These are phyloP conservation scores for Resseliella maxima DNA, from an alignment of 2,888 invertebrate species.

Conservation along the genomic window DNA sequence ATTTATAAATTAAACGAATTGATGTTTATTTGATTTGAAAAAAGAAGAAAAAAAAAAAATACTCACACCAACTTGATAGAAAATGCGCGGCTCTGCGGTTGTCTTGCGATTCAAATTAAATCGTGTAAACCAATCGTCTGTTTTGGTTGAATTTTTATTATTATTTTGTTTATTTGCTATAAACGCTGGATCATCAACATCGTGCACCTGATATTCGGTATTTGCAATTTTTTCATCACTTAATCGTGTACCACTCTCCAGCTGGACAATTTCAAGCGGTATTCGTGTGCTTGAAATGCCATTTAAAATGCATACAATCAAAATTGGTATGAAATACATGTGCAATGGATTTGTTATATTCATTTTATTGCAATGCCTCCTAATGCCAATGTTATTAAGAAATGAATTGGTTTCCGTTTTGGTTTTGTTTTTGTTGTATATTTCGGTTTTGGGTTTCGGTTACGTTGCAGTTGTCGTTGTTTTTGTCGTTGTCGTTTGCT, in stretches of 20 bases:
- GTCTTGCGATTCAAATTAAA: not conserved
- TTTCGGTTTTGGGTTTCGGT: conserved; percentile 17
- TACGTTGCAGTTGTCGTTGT: not conserved
- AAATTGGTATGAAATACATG: conserved; percentile 29
- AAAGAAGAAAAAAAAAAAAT: not conserved
- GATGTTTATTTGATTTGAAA: too few relatives aligned
- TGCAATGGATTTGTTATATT: conserved; percentile 19
- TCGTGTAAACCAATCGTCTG: not conserved
- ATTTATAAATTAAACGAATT: too few relatives aligned
- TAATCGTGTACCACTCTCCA: conserved; percentile 39
- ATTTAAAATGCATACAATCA: conserved; percentile 20
- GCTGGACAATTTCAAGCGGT: conserved; percentile 42
- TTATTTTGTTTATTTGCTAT: conserved; percentile 1
- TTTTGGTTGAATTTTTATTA: conserved; percentile 23
- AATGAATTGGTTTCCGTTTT: conserved; percentile 46
- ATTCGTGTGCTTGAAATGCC: conserved; percentile 8
- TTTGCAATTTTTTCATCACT: conserved; percentile 39
- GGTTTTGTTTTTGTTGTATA: conserved; percentile 14
- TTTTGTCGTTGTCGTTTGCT: not conserved
- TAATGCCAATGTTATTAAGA: conserved; percentile 39
- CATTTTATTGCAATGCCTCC: conserved; percentile 18
- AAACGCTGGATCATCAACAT: not conserved
- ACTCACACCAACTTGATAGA: conserved; percentile 43
- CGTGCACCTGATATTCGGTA: conserved; percentile 41
- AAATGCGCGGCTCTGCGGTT: not conserved